Conservation (phyloP, 2,113 vertebrate genomes). For the Trogon surrucura region DNA sequence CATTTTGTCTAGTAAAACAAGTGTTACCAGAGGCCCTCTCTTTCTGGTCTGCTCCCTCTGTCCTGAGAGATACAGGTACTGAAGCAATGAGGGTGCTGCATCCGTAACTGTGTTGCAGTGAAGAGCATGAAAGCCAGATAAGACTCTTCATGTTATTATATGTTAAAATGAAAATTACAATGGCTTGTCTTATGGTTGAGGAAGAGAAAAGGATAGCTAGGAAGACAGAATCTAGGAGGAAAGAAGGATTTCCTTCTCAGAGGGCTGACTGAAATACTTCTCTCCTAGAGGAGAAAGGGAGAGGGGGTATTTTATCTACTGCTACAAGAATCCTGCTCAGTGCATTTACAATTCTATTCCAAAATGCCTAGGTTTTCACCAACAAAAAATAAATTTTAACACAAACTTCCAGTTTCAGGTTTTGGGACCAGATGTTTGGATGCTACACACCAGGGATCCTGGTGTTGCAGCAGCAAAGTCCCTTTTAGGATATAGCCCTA, state of each 20-base stretch:
- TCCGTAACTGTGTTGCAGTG: not conserved
- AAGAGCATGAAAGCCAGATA: not conserved
- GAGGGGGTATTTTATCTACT: not conserved
- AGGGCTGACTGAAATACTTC: not conserved
- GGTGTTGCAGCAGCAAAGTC: not conserved
- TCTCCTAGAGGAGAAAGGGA: not conserved
- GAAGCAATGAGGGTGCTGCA: not conserved
- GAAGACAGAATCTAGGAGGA: not conserved
- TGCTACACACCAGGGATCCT: not conserved
- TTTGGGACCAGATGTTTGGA: not conserved
- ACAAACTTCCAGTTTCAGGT: not conserved
- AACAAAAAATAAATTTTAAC: not conserved
- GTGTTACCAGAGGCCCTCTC: rapidly evolving
- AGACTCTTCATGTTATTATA: not conserved
- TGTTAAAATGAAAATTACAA: not conserved
- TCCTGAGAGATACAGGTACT: not conserved
- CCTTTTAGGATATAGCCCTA: not conserved
- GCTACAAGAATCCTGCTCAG: not conserved
- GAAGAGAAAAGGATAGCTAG: not conserved
- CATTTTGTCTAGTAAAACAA: not conserved
- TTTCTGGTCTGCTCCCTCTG: not conserved
- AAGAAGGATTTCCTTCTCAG: not conserved
- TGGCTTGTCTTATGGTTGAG: not conserved
- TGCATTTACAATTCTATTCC: not conserved
- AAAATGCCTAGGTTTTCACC: not conserved